Conservation (phyloP, 2,888 invertebrate genomes). For the Masnerella sp. region DNA sequence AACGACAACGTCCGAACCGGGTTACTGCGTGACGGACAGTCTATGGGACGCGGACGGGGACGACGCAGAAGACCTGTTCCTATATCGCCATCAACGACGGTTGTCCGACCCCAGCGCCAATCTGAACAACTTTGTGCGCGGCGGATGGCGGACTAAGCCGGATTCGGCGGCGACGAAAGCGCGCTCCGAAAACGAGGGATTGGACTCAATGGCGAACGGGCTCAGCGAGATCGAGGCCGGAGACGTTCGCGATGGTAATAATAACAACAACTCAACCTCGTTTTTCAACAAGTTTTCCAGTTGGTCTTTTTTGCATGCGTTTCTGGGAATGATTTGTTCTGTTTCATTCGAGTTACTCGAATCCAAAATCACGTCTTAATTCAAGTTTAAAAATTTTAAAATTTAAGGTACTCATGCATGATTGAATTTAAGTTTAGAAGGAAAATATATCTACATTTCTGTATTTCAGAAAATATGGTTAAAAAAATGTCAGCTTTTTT, state of each 20-base stretch:
- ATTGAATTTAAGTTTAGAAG: too few relatives aligned
- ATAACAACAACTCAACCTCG: too few relatives aligned
- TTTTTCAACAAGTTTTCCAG: too few relatives aligned
- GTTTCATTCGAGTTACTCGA: too few relatives aligned
- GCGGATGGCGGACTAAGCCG: slow-evolving; percentile 87
- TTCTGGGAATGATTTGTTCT: too few relatives aligned
- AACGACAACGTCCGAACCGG: slow-evolving; percentile 94
- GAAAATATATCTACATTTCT: too few relatives aligned
- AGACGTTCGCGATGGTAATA: slow-evolving; percentile 92
- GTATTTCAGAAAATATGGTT: too few relatives aligned
- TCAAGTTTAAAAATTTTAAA: too few relatives aligned
- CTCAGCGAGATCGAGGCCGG: slow-evolving; percentile 96
- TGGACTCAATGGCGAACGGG: slow-evolving; percentile 90
- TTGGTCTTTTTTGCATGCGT: too few relatives aligned
- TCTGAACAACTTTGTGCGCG: slow-evolving; percentile 89
- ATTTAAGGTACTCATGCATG: too few relatives aligned
- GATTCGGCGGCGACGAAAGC: slow-evolving; percentile 81
- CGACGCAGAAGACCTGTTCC: slow-evolving; percentile 90
- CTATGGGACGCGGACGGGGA: slow-evolving; percentile 95
- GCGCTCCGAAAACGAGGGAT: slow-evolving; percentile 94
- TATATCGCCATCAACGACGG: slow-evolving; percentile 89
- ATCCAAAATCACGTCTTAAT: too few relatives aligned
- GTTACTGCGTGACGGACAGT: slow-evolving; percentile 88
- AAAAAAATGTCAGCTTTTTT: too few relatives aligned
- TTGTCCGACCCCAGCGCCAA: slow-evolving; percentile 96